Evolutionary conservation across 2,888 invertebrate species (phyloP), one percentile per base, ranked within the genome.

Genomic region (Brachylomia viminalis): DNA sequence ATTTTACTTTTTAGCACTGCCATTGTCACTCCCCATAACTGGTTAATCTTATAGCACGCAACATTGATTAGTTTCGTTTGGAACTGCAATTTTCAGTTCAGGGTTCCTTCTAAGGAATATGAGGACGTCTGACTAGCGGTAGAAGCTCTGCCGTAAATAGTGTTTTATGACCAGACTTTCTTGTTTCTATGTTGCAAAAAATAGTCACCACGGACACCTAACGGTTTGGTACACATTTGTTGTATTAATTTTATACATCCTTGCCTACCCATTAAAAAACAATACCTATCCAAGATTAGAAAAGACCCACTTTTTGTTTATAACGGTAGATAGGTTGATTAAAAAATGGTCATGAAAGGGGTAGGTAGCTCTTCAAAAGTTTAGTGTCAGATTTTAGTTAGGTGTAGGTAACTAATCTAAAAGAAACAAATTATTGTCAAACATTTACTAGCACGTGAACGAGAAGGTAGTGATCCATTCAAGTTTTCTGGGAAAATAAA

Each of bases 131-230:
- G 30, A 77, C 23, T 33, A 58, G 56, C 58, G 52, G 27, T 42
- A 70, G 15, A 64, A 61, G 59, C 45, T 79, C 68, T 33, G 62
- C 38, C 73, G 66, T 72, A 77, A 78, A 76, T 75, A 70, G 47
- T 86, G 69, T 79, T 78, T 83, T 71, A 66, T 58, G 75, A 84
- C 85, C 81, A 58, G 80, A 68, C 49, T 71, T 80, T 84, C 66
- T 82, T 64, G 82, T 84, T 80, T 79, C 77, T 78, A 75, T 79
- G 77, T 74, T 82, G 74, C 82, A 80, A 81, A 84, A 82, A 75
- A 80, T 68, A 68, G 68, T 72, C 64, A 72, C 56, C 72, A 62
- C 52, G 68, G 71, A 71, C 38, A 56, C 33, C 61, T 87, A 88
- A 88, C 87, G 87, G 88, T 84, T 85, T 82, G 71, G 45, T 71